Conservation (phyloP, 2,797 vertebrate species). For the Alauda arvensis region DNA sequence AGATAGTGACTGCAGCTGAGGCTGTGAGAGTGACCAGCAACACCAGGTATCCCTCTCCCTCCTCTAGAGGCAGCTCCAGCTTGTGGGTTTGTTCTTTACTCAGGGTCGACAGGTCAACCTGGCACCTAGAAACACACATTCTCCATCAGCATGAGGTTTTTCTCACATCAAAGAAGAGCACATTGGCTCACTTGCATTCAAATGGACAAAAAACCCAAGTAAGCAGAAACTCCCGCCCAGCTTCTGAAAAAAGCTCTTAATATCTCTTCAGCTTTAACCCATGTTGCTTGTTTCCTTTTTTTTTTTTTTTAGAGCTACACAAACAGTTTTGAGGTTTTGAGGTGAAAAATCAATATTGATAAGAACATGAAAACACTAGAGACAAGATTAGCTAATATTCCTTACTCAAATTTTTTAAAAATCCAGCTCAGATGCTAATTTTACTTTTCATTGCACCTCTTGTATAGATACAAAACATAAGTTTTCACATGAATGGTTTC, state of each 20-base stretch:
- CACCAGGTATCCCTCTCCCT: constrained; percentile 87
- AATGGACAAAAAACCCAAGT: not conserved
- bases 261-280: not conserved
- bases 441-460: not conserved
- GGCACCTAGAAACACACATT: constrained; percentile 81
- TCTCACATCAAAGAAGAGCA: not conserved
- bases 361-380: not conserved
- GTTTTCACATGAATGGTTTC: not conserved
- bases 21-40: constrained; percentile 94
- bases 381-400: not conserved
- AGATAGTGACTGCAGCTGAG: constrained; percentile 87
- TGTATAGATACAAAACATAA: rapidly evolving
- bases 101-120: constrained; percentile 86
- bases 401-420: not conserved
- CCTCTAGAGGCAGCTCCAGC: constrained; percentile 86
- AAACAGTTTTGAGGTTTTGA: not conserved
- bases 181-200: not conserved
- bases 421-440: not conserved
- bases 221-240: not conserved
- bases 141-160: constrained; percentile 44
- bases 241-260: not conserved
- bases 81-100: constrained; percentile 93
- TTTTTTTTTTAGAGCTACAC: not conserved
- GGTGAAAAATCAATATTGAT: not conserved
- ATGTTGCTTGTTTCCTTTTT: not conserved